These are phyloP conservation scores for Pelochelys cantorii DNA, from an alignment of 2,797 vertebrate genomes.

Conservation along the genomic window DNA sequence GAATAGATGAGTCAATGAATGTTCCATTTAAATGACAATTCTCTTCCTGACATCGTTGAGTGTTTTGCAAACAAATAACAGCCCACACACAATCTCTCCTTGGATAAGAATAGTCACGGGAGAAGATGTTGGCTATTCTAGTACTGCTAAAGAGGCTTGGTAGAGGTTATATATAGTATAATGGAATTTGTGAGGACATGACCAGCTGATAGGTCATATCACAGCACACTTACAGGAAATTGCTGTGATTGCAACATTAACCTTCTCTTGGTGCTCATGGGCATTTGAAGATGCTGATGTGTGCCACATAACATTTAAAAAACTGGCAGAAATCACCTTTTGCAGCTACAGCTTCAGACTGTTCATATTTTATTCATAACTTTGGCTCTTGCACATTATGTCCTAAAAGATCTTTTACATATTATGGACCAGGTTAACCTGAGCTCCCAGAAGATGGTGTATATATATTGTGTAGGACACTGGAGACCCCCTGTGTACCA, in stretches of 20 bases:
- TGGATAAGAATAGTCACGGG: neutral
- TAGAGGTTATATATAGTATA: neutral
- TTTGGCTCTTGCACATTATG: neutral
- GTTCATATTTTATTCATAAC: conserved; percentile 31
- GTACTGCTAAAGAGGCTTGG: neutral
- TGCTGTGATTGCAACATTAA: neutral
- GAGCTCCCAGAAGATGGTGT: neutral
- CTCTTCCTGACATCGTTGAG: neutral
- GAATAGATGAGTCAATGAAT: neutral
- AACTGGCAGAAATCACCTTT: conserved; percentile 4
- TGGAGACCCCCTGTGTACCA: neutral
- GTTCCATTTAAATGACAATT: neutral
- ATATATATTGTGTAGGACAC: neutral
- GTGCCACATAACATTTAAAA: neutral
- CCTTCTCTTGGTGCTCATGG: conserved; percentile 24
- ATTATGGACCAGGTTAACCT: neutral
- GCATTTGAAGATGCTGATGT: neutral
- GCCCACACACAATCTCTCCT: neutral
- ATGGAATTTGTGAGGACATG: neutral
- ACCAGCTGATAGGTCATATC: neutral
- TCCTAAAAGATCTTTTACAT: neutral
- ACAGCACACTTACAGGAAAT: fast-evolving
- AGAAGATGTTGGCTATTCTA: conserved; percentile 16
- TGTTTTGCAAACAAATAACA: conserved; percentile 10
- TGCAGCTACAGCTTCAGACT: conserved; percentile 21